Percentiles rank a stretch among this genome's conserved stretches.
Conservation (phyloP, 2,113 vertebrate species). For the Indicator indicator region DNA sequence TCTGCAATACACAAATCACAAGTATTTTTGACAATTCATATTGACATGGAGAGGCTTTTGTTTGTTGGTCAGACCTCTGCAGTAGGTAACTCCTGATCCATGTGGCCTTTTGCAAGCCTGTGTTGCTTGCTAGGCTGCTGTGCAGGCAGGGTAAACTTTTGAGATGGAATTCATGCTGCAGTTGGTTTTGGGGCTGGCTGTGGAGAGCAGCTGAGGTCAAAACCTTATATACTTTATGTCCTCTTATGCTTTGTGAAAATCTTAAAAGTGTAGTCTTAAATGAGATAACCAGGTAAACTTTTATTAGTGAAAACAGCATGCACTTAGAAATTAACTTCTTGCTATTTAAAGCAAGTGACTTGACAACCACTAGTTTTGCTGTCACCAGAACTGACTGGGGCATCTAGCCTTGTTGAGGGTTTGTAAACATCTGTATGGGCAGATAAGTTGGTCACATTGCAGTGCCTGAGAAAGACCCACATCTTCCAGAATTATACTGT, state of each 20-base stretch:
- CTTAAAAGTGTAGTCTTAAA: background rate
- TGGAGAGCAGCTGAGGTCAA: background rate
- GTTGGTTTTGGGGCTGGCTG: background rate
- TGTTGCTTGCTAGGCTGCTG: background rate
- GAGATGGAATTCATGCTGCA: background rate
- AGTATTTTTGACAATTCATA: background rate
- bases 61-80: background rate
- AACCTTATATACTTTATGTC: background rate
- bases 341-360: background rate
- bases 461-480: background rate
- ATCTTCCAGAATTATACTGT: background rate
- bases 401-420: background rate
- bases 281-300: background rate
- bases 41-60: background rate
- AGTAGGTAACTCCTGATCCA: background rate
- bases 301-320: background rate
- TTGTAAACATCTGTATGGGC: background rate
- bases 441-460: background rate
- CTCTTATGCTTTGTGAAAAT: background rate
- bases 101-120: background rate
- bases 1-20: background rate
- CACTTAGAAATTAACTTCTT: background rate
- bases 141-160: background rate
- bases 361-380: background rate
- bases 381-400: background rate